Conservation (phyloP, 2,888 invertebrate species). For the Phalangium opilio region DNA sequence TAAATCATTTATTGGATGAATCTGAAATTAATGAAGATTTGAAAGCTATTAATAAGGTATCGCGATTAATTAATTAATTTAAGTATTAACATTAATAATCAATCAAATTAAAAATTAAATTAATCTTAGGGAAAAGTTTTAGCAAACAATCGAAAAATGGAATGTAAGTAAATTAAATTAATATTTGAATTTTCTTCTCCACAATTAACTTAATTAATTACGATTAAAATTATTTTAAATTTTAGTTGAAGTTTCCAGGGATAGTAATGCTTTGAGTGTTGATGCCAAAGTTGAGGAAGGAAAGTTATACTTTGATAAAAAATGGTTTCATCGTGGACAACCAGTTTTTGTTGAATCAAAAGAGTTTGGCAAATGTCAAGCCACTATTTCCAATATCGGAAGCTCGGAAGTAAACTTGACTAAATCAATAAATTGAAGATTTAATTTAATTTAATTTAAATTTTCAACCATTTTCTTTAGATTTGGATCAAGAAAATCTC, state of each 20-base stretch:
- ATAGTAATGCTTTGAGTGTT: constrained; percentile 5
- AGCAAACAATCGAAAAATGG: too few relatives aligned
- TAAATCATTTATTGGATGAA: constrained; percentile 76
- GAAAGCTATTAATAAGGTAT: constrained; percentile 48
- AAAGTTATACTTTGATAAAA: constrained; percentile 75
- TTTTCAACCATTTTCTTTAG: too few relatives aligned
- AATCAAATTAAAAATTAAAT: too few relatives aligned
- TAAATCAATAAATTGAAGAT: too few relatives aligned
- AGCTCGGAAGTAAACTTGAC: constrained; percentile 71
- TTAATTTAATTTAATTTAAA: too few relatives aligned
- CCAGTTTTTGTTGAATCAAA: constrained; percentile 79
- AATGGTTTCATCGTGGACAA: constrained; percentile 81
- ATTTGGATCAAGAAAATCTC: too few relatives aligned
- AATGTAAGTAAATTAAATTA: too few relatives aligned
- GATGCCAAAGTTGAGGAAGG: constrained; percentile 90
- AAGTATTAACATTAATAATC: too few relatives aligned
- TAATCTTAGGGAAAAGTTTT: too few relatives aligned
- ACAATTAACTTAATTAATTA: too few relatives aligned
- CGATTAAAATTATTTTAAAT: background rate
- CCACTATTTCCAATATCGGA: constrained; percentile 77
- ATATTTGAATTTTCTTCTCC: too few relatives aligned
- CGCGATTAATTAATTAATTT: too few relatives aligned
- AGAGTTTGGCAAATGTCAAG: constrained; percentile 67
- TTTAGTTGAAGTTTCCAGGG: background rate
- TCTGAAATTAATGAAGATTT: constrained; percentile 75